These are phyloP conservation scores for Plestiodon gilberti DNA, from an alignment of 2,113 vertebrate species.

Conservation along the genomic window DNA sequence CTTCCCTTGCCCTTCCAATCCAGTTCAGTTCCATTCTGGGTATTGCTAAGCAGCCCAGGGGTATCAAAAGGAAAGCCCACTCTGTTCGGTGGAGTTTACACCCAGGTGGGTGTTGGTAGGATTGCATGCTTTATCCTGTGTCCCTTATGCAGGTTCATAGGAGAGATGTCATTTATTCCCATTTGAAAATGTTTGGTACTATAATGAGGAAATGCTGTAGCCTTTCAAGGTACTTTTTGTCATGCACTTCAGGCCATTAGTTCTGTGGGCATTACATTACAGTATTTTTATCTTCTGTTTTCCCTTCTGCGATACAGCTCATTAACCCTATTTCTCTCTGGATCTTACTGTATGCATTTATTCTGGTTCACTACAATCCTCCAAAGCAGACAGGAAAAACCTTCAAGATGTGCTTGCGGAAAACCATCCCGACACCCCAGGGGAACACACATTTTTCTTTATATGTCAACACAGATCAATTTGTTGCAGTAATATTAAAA, in stretches of 20 bases:
- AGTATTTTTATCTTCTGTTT: slow-evolving; percentile 54
- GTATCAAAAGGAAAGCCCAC: background rate
- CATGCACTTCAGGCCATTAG: slow-evolving; percentile 24
- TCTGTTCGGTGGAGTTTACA: background rate
- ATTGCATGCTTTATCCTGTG: background rate
- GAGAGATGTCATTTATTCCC: background rate
- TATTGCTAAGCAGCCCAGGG: too few species aligned
- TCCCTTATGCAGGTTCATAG: background rate
- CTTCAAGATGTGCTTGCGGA: slow-evolving; percentile 20
- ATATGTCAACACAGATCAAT: slow-evolving; percentile 53
- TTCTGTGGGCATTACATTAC: slow-evolving; percentile 34
- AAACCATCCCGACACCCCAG: slow-evolving; percentile 53
- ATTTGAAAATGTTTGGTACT: slow-evolving; percentile 13
- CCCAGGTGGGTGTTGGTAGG: background rate
- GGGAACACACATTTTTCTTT: slow-evolving; percentile 47
- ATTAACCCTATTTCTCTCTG: slow-evolving; percentile 56
- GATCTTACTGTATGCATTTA: slow-evolving; percentile 32
- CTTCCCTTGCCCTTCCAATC: too few species aligned
- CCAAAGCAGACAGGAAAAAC: slow-evolving; percentile 46
- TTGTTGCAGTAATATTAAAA: slow-evolving; percentile 62
- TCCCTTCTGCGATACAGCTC: slow-evolving; percentile 43
- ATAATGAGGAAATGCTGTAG: slow-evolving; percentile 4
- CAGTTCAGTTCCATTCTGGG: too few species aligned
- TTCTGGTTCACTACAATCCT: slow-evolving; percentile 49
- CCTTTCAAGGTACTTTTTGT: background rate